Conservation (phyloP, 1,140 invertebrate genomes). For the Aphis gossypii region DNA sequence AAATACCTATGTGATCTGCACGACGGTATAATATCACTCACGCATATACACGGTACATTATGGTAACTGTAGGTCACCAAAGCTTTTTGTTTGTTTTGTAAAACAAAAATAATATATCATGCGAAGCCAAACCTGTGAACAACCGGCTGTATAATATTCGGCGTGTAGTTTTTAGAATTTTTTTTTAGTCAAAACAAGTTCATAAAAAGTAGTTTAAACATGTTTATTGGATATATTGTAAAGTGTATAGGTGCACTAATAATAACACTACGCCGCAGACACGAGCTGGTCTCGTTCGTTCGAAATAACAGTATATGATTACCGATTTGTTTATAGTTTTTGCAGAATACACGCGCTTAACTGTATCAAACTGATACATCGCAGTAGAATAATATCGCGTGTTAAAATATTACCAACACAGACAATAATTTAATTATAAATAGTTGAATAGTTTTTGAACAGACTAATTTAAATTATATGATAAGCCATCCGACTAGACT, state of each 20-base stretch:
- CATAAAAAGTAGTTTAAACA: background rate
- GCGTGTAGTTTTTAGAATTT: background rate
- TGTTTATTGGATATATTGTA: background rate
- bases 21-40: background rate
- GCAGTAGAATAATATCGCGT: background rate
- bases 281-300: conserved; percentile 15
- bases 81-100: background rate
- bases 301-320: background rate
- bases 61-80: background rate
- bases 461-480: background rate
- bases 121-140: background rate
- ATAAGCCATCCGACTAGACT: background rate
- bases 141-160: background rate
- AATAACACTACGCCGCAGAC: background rate
- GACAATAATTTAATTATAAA: background rate
- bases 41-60: too few relatives aligned
- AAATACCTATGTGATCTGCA: background rate
- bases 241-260: background rate
- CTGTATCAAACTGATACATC: background rate
- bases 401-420: background rate
- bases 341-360: background rate
- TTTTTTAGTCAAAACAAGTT: conserved; percentile 45
- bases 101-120: background rate
- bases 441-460: background rate
- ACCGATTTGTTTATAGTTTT: background rate